phyloP scores from a whole-genome alignment of 2,888 invertebrate genomes.

The Coenonympha glycerion region DNA sequence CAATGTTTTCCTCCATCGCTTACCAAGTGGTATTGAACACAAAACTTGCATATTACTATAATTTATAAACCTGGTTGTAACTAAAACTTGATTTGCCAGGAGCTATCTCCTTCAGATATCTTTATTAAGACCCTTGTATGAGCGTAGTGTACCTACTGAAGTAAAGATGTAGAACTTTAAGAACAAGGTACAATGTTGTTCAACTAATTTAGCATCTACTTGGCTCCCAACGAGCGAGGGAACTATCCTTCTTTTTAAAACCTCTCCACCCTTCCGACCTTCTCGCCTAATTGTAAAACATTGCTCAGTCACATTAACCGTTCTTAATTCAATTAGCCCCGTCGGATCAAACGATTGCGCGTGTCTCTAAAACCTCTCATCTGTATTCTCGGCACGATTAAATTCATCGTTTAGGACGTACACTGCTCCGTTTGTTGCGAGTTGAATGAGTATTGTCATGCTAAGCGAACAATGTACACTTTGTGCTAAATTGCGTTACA shows the following conservation, averaged over 20 bases:
- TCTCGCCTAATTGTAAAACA: background rate
- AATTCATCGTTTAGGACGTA: background rate
- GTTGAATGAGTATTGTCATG: background rate
- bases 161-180: background rate
- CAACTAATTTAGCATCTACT: background rate
- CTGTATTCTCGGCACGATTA: background rate
- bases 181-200: background rate
- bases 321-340: slow-evolving; percentile 3
- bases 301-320: background rate
- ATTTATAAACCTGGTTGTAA: too few species aligned
- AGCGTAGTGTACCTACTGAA: too few species aligned
- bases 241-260: background rate
- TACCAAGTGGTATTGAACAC: too few species aligned
- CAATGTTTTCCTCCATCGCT: too few species aligned
- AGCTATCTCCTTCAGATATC: too few species aligned
- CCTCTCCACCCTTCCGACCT: background rate
- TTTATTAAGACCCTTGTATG: too few species aligned
- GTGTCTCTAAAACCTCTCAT: background rate
- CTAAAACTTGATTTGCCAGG: too few species aligned
- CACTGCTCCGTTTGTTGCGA: background rate
- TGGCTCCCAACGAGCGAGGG: background rate
- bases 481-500: background rate
- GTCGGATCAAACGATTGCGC: slow-evolving; percentile 2
- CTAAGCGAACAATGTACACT: background rate
- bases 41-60: too few species aligned